Percentiles rank a stretch among this genome's conserved stretches.
Evolutionary conservation across 2,888 invertebrate species (phyloP).

Genomic region (Leptopterna dolabrata): DNA sequence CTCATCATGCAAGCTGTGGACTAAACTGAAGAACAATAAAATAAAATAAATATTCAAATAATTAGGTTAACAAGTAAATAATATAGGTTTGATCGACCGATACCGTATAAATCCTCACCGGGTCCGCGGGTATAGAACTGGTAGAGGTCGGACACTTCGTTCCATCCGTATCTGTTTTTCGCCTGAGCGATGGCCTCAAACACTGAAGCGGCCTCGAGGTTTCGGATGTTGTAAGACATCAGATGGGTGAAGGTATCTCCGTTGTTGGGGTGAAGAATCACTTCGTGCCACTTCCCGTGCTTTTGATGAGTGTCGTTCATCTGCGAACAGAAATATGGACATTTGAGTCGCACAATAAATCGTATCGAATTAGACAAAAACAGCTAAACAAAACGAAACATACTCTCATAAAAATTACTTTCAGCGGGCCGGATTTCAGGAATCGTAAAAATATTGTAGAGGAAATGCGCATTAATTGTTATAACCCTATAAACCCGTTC

Average conservation of each 20-base stretch:
- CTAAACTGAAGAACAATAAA: not conserved
- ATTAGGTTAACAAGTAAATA: not conserved
- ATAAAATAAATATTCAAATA: not conserved
- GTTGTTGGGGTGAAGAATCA: constrained; percentile 70
- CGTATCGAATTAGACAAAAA: not conserved
- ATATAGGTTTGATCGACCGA: constrained; percentile 26
- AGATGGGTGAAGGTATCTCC: constrained; percentile 70
- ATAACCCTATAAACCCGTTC: too few species aligned
- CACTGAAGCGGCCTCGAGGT: constrained; percentile 75
- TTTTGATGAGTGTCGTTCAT: constrained; percentile 79
- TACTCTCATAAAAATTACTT: too few species aligned
- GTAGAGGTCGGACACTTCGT: constrained; percentile 80
- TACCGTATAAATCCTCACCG: constrained; percentile 64
- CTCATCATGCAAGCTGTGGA: not conserved
- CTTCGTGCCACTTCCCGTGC: constrained; percentile 79
- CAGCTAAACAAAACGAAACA: too few species aligned
- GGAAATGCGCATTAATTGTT: too few species aligned
- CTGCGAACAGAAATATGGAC: constrained; percentile 67
- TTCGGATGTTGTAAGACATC: constrained; percentile 75
- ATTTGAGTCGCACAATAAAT: not conserved
- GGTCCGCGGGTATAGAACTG: constrained; percentile 78
- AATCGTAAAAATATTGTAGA: too few species aligned
- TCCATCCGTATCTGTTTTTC: constrained; percentile 81
- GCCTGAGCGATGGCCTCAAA: constrained; percentile 81
- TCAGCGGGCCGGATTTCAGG: too few species aligned